Evolutionary conservation across 2,797 vertebrate genomes (phyloP), one percentile per base, ranked within the genome.

Genomic region (Eospalax fontanierii): DNA sequence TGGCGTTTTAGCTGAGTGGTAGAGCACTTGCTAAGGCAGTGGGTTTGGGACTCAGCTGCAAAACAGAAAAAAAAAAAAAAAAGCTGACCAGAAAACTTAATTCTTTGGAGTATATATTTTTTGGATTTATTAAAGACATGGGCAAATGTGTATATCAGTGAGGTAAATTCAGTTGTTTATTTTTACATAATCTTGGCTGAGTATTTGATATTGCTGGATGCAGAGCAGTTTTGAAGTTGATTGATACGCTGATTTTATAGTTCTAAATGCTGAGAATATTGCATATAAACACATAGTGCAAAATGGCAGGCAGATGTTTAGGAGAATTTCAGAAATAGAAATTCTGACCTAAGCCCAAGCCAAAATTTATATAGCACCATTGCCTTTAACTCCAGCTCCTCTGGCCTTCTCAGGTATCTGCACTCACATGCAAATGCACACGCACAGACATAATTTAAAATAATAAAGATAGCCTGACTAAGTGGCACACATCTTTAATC

Each of bases 291-390:
- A 43, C 54, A 11, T 61, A 87, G 10, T 73, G 35, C 46, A 59
- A 86, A 86, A 38, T 57, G n/a, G n/a, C 83, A 71, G 28, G 35
- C 3, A 28, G 18, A 22, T 18, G 26, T 73, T 73, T 86, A 68
- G 50, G 30, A 87, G 59, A 54, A 87, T 74, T 74, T 74, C 85
- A 74, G 38, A 87, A 74, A 43, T 61, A 54, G 70, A 87, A 74
- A 87, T 86, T 86, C 85, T 43, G 54, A 28, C 50, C 85, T n/a
- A 87, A 54, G 59, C 70, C 28, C 83, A 24, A 87, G 35, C 35
- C 54, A 87, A 38, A 73, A 30, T 33, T n/a, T 59, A 73, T 54
- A 35, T 54, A 57, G n/a, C n/a, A n/a, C n/a, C n/a, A 16, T 24
- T 54, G 7, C 46, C 82, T 54, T 15, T 54, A 85, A 54, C 43